Base-by-base conservation (phyloP, 2,888 invertebrate species). In the Apamea crenata region DNA sequence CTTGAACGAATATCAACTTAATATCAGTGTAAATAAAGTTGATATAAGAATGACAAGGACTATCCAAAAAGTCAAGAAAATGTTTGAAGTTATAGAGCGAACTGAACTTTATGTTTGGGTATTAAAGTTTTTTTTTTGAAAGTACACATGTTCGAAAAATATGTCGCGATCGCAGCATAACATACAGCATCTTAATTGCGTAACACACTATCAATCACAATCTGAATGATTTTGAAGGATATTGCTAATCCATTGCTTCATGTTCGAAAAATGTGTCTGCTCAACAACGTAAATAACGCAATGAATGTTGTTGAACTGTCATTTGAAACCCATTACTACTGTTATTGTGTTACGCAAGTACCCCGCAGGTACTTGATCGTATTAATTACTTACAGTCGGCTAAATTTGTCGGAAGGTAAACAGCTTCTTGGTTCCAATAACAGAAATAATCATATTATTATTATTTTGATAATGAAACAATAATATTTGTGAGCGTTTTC, bases 351-450 rank as follows among this genome's bases (percentile, higher is more conserved):
- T 40, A n/a, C 56, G 12, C 12, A 56, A n/a, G 12, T 12, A n/a
- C 56, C 5, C 12, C 53, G 21, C n/a, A n/a, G 5, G 25, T 66
- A 56, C 65, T 71, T 74, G n/a, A 72, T 77, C 84, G 67, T 76
- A 77, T 83, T 77, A 61, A 79, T 79, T 77, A 66, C 32, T 68
- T 18, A 74, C 65, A 47, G 29, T 5, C n/a, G 59, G 36, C 5
- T 75, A 56, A 53, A 69, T 78, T 76, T 68, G 36, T 69, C 16
- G 29, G 59, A n/a, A 71, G 47, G 63, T 59, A 75, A 63, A 53
- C 36, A 36, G 29, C 56, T 32, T 73, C 36, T 56, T 2, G 5
- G 61, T 67, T 36, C 16, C 5, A 63, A 56, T 59, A 66, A 40
- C 12, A 16, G 36, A 66, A 70, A 56, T 40, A 56, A 74, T 78